A percentile compares a stretch with the other conserved stretches of the same genome.
These are phyloP conservation scores for Dendrolimus houi DNA, from an alignment of 2,888 invertebrate genomes.

Conservation along the genomic window DNA sequence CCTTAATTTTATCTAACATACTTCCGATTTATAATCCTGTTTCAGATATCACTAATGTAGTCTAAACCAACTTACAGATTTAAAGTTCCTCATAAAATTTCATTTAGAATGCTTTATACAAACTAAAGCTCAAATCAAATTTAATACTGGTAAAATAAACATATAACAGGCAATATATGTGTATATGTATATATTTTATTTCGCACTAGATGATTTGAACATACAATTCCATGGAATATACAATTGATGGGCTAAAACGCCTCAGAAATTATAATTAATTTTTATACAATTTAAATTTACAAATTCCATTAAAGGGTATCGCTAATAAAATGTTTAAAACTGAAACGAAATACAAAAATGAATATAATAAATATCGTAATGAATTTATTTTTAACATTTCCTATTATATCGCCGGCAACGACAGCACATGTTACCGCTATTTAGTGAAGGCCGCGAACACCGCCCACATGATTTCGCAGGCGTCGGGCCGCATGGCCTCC, in stretches of 20 bases:
- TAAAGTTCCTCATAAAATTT: neutral
- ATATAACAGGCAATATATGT: neutral
- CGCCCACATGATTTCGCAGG: constrained; percentile 98
- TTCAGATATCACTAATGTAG: too few species aligned
- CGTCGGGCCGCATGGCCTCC: constrained; percentile 93
- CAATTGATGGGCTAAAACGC: too few species aligned
- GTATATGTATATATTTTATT: neutral
- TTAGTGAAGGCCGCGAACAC: constrained; percentile 99
- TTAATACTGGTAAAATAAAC: constrained; percentile 24
- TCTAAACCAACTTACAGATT: neutral
- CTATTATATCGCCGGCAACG: constrained; percentile 6
- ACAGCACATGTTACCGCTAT: constrained; percentile 74
- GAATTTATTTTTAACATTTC: neutral
- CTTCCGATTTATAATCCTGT: neutral
- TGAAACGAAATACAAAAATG: neutral
- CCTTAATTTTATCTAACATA: neutral
- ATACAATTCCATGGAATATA: neutral
- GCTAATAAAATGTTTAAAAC: constrained; percentile 4
- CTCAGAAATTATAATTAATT: neutral
- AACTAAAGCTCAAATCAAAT: constrained; percentile 13
- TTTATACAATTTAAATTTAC: neutral
- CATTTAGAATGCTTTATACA: constrained; percentile 1
- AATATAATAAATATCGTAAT: neutral
- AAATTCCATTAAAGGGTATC: constrained; percentile 1
- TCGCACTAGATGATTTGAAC: neutral